Evolutionary conservation across 2,888 invertebrate genomes (phyloP).

Genomic region (Punctoribates punctum): DNA sequence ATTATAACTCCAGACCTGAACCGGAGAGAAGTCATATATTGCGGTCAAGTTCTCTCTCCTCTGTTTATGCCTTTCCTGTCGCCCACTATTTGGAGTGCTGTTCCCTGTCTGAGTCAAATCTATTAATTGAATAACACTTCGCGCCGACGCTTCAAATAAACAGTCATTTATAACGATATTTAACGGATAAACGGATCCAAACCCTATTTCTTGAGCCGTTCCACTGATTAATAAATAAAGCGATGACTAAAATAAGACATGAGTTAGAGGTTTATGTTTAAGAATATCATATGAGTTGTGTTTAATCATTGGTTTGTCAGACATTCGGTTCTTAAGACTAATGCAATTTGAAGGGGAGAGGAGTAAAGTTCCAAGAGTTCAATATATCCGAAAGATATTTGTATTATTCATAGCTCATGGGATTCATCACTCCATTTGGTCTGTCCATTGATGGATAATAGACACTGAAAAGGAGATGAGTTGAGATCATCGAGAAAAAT

Average conservation of each 20-base stretch:
- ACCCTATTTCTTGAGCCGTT: background rate
- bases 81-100: background rate
- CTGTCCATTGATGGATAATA: background rate
- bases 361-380: background rate
- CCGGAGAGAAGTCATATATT: background rate
- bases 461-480: background rate
- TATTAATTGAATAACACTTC: slow-evolving; percentile 27
- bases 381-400: slow-evolving; percentile 2
- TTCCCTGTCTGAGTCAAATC: background rate
- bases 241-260: slow-evolving; percentile 13
- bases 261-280: background rate
- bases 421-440: slow-evolving; percentile 2
- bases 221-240: background rate
- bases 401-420: slow-evolving; percentile 28
- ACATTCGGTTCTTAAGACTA: background rate
- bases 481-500: background rate
- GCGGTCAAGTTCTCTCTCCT: slow-evolving; percentile 20
- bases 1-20: background rate
- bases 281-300: background rate
- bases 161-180: slow-evolving; percentile 1
- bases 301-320: slow-evolving; percentile 16
- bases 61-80: background rate
- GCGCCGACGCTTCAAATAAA: background rate
- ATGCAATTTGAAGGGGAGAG: no score
- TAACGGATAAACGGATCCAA: background rate